Conservation (phyloP, 2,797 vertebrate species). For the Emydoidea blandingii region DNA sequence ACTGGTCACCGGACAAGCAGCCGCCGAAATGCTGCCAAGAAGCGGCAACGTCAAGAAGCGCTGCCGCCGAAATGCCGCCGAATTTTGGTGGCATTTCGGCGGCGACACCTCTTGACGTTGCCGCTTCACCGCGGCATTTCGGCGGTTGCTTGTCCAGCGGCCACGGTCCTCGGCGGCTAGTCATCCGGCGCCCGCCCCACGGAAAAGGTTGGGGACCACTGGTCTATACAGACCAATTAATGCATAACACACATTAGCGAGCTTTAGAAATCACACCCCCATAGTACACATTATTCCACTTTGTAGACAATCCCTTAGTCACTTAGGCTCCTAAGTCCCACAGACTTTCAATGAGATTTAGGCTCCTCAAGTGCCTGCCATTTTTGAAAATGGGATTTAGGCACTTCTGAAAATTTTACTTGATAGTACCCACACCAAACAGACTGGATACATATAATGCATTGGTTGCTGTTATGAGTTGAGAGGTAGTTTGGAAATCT, state of each 20-base stretch:
- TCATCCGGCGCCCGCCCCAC: no score
- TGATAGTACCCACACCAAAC: not conserved
- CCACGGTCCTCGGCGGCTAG: no score
- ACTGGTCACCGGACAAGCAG: no score
- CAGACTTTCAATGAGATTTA: not conserved
- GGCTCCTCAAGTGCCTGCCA: not conserved
- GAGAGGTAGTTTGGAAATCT: not conserved
- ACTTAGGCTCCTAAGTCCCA: not conserved
- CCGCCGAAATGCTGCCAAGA: no score
- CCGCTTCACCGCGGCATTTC: no score
- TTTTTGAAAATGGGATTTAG: not conserved
- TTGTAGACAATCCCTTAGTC: not conserved
- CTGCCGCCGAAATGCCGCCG: no score
- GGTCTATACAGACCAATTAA: not conserved
- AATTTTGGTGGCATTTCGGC: no score
- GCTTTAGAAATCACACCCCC: not conserved
- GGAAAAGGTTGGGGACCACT: no score
- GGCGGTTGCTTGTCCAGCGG: no score
- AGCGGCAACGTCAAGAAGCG: no score
- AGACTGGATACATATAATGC: not conserved
- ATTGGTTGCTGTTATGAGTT: not conserved
- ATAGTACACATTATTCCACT: not conserved
- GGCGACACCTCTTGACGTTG: no score
- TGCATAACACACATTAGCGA: not conserved
- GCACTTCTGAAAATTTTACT: not conserved